phyloP scores from a whole-genome alignment of 1,140 invertebrate genomes.

The Drosophila truncata region DNA sequence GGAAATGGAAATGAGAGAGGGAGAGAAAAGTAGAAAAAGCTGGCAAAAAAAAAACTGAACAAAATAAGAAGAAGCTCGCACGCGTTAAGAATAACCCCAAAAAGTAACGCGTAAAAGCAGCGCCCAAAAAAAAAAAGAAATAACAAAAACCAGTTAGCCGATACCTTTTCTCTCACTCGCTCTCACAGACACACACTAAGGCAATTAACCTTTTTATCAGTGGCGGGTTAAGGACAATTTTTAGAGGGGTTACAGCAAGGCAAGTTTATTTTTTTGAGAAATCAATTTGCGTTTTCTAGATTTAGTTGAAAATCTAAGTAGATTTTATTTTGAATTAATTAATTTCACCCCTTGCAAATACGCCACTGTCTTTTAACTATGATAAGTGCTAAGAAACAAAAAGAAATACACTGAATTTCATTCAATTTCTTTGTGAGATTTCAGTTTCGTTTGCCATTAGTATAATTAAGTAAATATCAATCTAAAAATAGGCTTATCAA shows the following conservation, averaged over 20 bases:
- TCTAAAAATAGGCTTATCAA: constrained; percentile 48
- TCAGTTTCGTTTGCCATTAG: constrained; percentile 72
- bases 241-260: not conserved
- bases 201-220: constrained; percentile 18
- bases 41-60: constrained; percentile 4
- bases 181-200: constrained; percentile 30
- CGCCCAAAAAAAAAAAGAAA: constrained; percentile 45
- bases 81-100: constrained; percentile 80
- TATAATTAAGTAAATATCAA: constrained; percentile 54
- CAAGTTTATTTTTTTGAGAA: not conserved
- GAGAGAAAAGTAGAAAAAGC: constrained; percentile 1
- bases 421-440: constrained; percentile 65
- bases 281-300: no score
- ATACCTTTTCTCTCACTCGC: constrained; percentile 47
- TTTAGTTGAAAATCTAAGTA: no score
- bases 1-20: constrained; percentile 54
- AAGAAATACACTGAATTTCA: constrained; percentile 48
- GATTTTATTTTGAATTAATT: no score
- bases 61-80: constrained; percentile 38
- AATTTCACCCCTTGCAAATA: not conserved
- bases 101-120: constrained; percentile 77
- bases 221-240: not conserved
- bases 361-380: constrained; percentile 24
- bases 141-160: constrained; percentile 77
- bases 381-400: constrained; percentile 62